Base-by-base conservation (phyloP, 2,888 invertebrate genomes). In the Trissolcus japonicus region DNA sequence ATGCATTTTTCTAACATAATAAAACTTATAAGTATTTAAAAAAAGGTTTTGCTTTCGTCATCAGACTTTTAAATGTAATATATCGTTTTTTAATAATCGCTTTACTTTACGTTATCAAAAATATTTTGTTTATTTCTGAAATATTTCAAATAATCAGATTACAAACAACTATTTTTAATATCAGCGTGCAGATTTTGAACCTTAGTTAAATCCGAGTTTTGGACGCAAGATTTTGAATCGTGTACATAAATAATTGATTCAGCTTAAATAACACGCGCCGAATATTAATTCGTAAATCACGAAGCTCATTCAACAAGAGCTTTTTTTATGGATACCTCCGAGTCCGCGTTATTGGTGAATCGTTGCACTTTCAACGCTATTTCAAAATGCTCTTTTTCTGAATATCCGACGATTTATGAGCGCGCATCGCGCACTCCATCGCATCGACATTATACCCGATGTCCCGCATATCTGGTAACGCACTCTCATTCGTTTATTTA, bases 401-500 rank as follows among this genome's bases (percentile, higher is more conserved):
- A 74, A 78, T 78, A 79, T 78, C 72, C 77, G 71, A 71, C 73
- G 74, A 80, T 80, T 80, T 80, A 80, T 69, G 73, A 63, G 53
- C 68, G 53, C 67, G 54, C 78, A 76, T 67, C 73, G 78, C 57
- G 69, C 73, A 80, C 71, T 80, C 76, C 79, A 76, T 80, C 81
- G 79, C 80, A 80, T 82, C 79, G 75, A 76, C 79, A 79, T 80
- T 81, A 81, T 79, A 80, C 68, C 67, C 79, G 76, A 83, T 79
- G 80, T 79, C 76, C 81, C 83, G 82, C 82, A 80, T 83, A 83
- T 83, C 84, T 82, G 80, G 82, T 81, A 83, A 83, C 84, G 82
- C 84, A 82, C 83, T 83, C 83, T 83, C 84, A 83, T 86, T 86
- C 87, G 85, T 87, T 88, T 88, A 88, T 89, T 89, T 88, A 89